Evolutionary conservation across 2,113 vertebrate genomes (phyloP).

Genomic region (Gymnocephalus cernua): DNA sequence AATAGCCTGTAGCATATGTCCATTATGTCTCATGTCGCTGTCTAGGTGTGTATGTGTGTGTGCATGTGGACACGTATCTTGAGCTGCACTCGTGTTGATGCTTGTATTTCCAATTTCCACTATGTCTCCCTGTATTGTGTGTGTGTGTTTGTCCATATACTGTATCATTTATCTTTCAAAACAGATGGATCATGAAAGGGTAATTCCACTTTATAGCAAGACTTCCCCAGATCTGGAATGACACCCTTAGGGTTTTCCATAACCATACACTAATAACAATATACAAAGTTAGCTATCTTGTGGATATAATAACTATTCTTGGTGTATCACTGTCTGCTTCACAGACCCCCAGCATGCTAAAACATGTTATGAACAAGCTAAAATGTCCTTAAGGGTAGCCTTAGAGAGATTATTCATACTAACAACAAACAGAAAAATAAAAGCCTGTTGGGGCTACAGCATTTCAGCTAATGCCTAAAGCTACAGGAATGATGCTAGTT

Average conservation of each 20-base stretch:
- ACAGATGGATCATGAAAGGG: slow-evolving; percentile 57
- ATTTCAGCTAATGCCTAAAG: slow-evolving; percentile 18
- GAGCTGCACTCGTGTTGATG: not conserved
- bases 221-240: slow-evolving; percentile 22
- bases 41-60: not conserved
- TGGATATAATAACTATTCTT: slow-evolving; percentile 51
- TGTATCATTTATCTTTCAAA: slow-evolving; percentile 49
- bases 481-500: slow-evolving; percentile 7
- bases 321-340: slow-evolving; percentile 2
- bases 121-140: not conserved
- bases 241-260: slow-evolving; percentile 40
- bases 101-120: slow-evolving; percentile 1
- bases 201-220: slow-evolving; percentile 51
- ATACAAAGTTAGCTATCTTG: slow-evolving; percentile 24
- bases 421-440: slow-evolving; percentile 25
- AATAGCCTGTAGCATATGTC: not conserved
- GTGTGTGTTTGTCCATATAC: slow-evolving; percentile 26
- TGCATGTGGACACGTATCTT: not conserved
- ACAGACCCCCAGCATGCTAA: slow-evolving; percentile 20
- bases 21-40: not conserved
- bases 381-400: slow-evolving; percentile 13
- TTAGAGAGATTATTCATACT: not conserved
- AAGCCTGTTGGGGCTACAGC: slow-evolving; percentile 15
- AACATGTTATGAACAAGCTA: slow-evolving; percentile 30
- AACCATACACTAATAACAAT: slow-evolving; percentile 32